Evolutionary conservation across 2,797 vertebrate species (phyloP).

Genomic region (Falco novaeseelandiae): DNA sequence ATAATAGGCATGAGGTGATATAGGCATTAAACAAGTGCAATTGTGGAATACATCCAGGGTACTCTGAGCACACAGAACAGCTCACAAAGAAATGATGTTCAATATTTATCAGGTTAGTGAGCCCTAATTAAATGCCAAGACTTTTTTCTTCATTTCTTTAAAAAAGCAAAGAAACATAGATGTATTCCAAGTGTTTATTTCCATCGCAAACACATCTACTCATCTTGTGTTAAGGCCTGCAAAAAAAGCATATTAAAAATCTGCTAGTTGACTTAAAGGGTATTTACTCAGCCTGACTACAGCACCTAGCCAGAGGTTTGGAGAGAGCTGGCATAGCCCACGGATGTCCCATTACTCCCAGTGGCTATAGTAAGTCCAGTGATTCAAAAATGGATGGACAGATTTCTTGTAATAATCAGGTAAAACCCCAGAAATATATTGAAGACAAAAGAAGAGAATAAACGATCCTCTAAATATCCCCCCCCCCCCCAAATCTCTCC

Average conservation of each 20-base stretch:
- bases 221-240: background rate
- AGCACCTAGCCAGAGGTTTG: background rate
- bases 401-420: background rate
- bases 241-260: background rate
- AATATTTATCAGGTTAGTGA: constrained; percentile 70
- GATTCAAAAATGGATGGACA: background rate
- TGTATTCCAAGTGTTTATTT: constrained; percentile 46
- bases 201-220: constrained; percentile 12
- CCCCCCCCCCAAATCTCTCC: background rate
- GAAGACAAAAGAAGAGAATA: constrained; percentile 52
- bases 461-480: constrained; percentile 32
- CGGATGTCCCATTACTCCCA: background rate
- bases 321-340: background rate
- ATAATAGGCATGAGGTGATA: constrained; percentile 63
- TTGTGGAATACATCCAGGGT: constrained; percentile 53
- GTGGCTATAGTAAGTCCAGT: background rate
- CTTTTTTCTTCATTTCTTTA: constrained; percentile 58
- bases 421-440: background rate
- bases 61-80: constrained; percentile 10
- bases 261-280: background rate
- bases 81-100: constrained; percentile 66
- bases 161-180: constrained; percentile 44
- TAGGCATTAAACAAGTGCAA: constrained; percentile 46
- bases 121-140: constrained; percentile 67
- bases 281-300: background rate